Evolutionary conservation across 1,140 invertebrate genomes (phyloP).

Genomic region (Bombus superbus): DNA sequence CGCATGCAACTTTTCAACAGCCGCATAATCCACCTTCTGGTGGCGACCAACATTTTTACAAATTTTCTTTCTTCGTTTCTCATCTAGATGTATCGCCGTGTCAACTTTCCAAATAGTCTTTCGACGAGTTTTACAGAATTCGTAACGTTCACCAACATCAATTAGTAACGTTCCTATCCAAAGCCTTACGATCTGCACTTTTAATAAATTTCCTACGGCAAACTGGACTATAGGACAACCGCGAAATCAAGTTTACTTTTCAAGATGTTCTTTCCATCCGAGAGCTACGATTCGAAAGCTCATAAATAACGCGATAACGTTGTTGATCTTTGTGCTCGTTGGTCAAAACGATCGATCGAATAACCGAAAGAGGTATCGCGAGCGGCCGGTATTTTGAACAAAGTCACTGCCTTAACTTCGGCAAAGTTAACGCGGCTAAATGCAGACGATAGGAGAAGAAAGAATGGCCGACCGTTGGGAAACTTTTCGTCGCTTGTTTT

Average conservation of each 20-base stretch:
- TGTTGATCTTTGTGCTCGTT: not conserved
- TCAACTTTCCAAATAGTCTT: not conserved
- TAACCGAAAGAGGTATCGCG: not conserved
- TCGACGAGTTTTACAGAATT: no score
- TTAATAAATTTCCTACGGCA: not conserved
- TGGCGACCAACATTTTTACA: not conserved
- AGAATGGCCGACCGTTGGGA: slow-evolving; percentile 41
- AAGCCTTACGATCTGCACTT: accelerated
- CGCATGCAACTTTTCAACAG: not conserved
- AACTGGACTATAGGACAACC: not conserved
- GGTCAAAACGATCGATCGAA: slow-evolving; percentile 19
- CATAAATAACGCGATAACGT: not conserved
- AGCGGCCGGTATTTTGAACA: slow-evolving; percentile 25
- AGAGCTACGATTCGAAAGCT: not conserved
- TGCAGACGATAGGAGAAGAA: slow-evolving; percentile 21
- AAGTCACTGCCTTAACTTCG: not conserved
- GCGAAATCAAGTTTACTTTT: not conserved
- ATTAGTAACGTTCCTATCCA: not conserved
- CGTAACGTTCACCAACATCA: no score
- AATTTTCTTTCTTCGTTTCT: not conserved
- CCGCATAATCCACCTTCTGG: no score
- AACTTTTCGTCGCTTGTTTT: slow-evolving; percentile 50
- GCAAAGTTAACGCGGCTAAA: slow-evolving; percentile 40
- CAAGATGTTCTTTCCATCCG: not conserved
- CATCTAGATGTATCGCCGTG: accelerated